A percentile compares a stretch with the other conserved stretches of the same genome.
Conservation (phyloP, 1,140 invertebrate genomes). For the Drosophila arawakana region DNA sequence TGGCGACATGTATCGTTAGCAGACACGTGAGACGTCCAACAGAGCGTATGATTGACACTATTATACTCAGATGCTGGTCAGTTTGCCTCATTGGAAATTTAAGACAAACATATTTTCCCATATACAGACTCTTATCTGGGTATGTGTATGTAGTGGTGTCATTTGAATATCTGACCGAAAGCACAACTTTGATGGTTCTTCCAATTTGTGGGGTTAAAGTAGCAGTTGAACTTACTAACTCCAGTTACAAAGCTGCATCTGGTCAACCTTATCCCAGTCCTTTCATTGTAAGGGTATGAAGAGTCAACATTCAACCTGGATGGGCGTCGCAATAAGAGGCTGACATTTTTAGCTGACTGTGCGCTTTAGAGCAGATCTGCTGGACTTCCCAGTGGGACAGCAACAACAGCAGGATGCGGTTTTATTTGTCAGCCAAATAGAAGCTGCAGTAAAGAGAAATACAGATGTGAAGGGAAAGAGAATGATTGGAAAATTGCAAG, state of each 20-base stretch:
- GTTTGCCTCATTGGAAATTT: neutral
- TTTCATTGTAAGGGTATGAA: neutral
- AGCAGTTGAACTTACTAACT: slow-evolving; percentile 5
- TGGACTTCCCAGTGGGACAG: neutral
- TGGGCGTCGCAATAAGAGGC: slow-evolving; percentile 24
- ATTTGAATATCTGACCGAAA: slow-evolving; percentile 10
- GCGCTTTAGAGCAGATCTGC: slow-evolving; percentile 12
- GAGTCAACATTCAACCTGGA: slow-evolving; percentile 12
- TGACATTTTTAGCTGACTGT: slow-evolving; percentile 55
- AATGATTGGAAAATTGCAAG: slow-evolving; percentile 22
- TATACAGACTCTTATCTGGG: neutral
- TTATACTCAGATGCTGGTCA: slow-evolving; percentile 20
- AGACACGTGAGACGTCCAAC: neutral
- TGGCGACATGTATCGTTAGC: slow-evolving; percentile 7
- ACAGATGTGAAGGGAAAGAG: neutral
- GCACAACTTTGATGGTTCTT: slow-evolving; percentile 11
- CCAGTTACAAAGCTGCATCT: slow-evolving; percentile 7
- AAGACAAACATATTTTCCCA: neutral
- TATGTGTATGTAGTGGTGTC: neutral
- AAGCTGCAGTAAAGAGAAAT: neutral
- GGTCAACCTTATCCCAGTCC: neutral
- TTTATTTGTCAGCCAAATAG: slow-evolving; percentile 26
- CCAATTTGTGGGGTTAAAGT: slow-evolving; percentile 7
- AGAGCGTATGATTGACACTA: slow-evolving; percentile 57
- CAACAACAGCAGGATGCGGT: slow-evolving; percentile 19